phyloP scores from a whole-genome alignment of 2,113 vertebrate genomes.

The Myiozetetes cayanensis region DNA sequence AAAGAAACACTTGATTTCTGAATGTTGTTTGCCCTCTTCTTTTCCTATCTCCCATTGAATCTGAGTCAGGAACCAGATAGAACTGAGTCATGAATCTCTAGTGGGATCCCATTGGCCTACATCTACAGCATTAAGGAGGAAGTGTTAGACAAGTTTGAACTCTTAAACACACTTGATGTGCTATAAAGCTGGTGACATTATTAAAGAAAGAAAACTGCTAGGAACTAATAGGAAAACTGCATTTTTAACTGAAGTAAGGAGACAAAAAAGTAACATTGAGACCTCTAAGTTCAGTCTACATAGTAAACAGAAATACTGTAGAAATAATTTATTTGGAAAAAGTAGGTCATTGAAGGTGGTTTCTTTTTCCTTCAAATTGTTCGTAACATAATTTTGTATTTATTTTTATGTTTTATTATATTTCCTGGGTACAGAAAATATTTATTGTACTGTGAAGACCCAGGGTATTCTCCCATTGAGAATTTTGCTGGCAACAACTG shows the following conservation, averaged over 20 bases:
- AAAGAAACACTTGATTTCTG: neutral
- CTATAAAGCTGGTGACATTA: neutral
- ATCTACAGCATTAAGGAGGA: neutral
- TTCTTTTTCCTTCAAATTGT: neutral
- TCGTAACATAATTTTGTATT: rapidly evolving
- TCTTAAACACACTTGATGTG: neutral
- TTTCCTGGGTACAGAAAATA: neutral
- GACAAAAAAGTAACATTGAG: neutral
- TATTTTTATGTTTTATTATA: neutral
- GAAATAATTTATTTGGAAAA: neutral
- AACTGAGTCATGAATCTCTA: neutral
- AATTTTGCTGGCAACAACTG: neutral
- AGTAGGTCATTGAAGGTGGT: neutral
- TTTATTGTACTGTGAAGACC: neutral
- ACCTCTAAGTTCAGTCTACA: neutral
- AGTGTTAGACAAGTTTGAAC: neutral
- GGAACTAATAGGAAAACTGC: neutral
- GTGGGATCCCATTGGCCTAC: neutral
- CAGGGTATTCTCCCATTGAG: neutral
- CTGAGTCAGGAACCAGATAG: neutral
- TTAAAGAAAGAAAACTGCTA: neutral
- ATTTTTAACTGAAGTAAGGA: neutral
- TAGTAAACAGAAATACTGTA: neutral
- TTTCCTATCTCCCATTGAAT: neutral
- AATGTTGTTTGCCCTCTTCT: neutral